A percentile compares a stretch with the other conserved stretches of the same genome.
Evolutionary conservation across 2,113 vertebrate genomes (phyloP).

Genomic region (Tragelaphus imberbis): DNA sequence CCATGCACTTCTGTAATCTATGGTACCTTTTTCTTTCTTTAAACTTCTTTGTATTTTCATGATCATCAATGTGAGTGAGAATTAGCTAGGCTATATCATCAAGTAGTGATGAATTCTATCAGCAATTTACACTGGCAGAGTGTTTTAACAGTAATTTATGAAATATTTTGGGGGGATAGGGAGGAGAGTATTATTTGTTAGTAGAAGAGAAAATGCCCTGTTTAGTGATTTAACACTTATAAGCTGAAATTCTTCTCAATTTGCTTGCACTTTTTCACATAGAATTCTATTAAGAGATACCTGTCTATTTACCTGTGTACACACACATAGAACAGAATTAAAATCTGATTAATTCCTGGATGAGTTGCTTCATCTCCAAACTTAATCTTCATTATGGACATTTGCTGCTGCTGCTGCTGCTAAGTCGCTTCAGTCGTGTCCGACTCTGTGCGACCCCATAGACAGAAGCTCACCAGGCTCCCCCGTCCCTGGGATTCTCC

Average conservation of each 20-base stretch:
- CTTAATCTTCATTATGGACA: neutral
- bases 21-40: constrained; percentile 58
- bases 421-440: no score
- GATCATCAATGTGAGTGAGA: neutral
- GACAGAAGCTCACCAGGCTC: no score
- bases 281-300: neutral
- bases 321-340: neutral
- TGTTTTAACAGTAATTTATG: constrained; percentile 17
- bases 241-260: neutral
- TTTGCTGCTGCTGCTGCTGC: no score
- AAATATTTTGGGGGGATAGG: neutral
- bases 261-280: neutral
- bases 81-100: neutral
- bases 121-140: neutral
- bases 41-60: neutral
- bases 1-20: constrained; percentile 67
- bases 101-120: neutral
- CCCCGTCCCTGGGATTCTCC: no score
- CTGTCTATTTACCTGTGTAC: neutral
- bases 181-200: neutral
- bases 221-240: neutral
- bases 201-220: neutral
- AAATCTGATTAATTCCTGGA: neutral
- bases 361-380: neutral
- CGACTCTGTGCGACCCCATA: no score